Conservation (phyloP, 2,888 invertebrate genomes). For the Apodemia duryi region DNA sequence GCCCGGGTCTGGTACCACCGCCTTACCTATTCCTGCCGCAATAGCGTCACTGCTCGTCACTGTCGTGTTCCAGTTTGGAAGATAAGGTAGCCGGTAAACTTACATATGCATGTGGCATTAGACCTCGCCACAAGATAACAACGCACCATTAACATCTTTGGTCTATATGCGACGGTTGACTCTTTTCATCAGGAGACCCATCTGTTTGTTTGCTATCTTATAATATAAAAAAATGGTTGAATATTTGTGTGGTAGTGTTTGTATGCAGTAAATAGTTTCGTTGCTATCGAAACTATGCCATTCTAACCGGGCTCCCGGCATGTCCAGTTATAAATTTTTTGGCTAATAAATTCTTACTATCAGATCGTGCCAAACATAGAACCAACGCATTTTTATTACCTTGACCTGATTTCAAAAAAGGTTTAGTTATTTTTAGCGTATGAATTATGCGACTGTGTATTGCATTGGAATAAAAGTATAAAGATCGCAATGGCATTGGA, state of each 20-base stretch:
- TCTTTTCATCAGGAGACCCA: no score
- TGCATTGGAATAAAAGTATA: neutral
- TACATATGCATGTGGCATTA: no score
- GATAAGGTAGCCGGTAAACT: no score
- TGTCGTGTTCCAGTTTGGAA: no score
- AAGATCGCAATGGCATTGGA: neutral
- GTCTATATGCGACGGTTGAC: no score
- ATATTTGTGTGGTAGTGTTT: neutral
- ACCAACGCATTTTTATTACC: conserved; percentile 48
- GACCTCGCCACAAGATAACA: no score
- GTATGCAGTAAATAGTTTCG: neutral
- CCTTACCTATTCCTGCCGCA: no score
- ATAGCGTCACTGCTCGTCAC: no score
- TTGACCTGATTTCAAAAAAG: conserved; percentile 45
- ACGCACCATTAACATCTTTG: no score
- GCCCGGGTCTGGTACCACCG: no score
- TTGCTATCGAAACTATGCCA: conserved; percentile 23
- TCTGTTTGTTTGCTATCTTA: no score
- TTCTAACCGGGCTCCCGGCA: conserved; percentile 26
- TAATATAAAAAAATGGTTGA: neutral
- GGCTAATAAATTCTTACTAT: conserved; percentile 33
- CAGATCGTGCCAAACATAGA: conserved; percentile 36
- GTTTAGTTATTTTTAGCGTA: conserved; percentile 46
- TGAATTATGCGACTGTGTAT: conserved; percentile 42
- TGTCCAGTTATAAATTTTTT: conserved; percentile 26